phyloP scores from a whole-genome alignment of 1,140 invertebrate species.

The Drosophila ficusphila region DNA sequence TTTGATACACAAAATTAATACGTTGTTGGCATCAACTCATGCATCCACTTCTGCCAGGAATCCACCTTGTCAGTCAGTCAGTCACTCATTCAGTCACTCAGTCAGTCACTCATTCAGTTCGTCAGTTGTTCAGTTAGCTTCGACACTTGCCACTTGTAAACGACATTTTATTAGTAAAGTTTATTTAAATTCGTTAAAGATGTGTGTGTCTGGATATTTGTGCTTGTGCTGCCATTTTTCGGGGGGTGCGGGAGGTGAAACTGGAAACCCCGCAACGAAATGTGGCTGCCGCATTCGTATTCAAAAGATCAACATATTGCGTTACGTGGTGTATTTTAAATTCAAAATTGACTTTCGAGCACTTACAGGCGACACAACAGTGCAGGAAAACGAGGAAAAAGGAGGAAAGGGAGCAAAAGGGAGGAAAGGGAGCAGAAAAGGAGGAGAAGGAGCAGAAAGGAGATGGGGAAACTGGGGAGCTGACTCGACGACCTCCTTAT shows the following conservation, averaged over 20 bases:
- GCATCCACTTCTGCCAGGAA: slow-evolving; percentile 33
- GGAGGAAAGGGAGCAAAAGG: neutral
- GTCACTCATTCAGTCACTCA: neutral
- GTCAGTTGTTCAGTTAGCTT: slow-evolving; percentile 30
- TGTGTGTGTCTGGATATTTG: slow-evolving; percentile 38
- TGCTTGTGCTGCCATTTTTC: slow-evolving; percentile 60
- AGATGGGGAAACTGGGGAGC: slow-evolving; percentile 7
- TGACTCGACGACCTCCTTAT: slow-evolving; percentile 51
- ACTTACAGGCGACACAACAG: slow-evolving; percentile 53
- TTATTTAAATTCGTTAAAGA: slow-evolving; percentile 78
- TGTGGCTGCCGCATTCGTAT: slow-evolving; percentile 77
- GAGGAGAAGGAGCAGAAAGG: neutral
- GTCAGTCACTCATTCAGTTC: slow-evolving; percentile 7
- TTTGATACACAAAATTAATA: slow-evolving; percentile 83
- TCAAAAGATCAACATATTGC: slow-evolving; percentile 83
- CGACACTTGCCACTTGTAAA: slow-evolving; percentile 81
- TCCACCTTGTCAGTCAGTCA: slow-evolving; percentile 34
- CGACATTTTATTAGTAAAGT: slow-evolving; percentile 83
- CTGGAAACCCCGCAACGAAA: too few relatives aligned
- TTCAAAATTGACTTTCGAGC: slow-evolving; percentile 82
- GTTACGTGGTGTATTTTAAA: slow-evolving; percentile 82
- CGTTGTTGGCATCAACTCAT: slow-evolving; percentile 79
- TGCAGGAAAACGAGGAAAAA: neutral
- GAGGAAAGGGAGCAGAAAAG: neutral
- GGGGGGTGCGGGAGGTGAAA: too few relatives aligned